A percentile compares a stretch with the other conserved stretches of the same genome.
phyloP scores from a whole-genome alignment of 1,140 invertebrate species.

The Pseudomyrmex flavicornis region DNA sequence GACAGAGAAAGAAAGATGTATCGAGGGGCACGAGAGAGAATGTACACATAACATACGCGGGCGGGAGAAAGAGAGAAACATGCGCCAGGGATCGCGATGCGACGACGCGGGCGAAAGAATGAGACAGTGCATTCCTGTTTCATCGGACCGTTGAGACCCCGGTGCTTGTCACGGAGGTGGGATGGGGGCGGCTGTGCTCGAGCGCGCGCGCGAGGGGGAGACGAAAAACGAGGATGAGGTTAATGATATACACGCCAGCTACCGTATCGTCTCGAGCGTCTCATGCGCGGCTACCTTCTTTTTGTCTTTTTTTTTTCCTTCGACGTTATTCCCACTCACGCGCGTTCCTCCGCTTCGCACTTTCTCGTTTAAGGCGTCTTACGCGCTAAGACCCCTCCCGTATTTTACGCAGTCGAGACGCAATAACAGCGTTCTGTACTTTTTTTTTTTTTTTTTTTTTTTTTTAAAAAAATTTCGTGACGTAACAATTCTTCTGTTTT shows the following conservation, averaged over 20 bases:
- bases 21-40: slow-evolving; percentile 39
- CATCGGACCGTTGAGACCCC: slow-evolving; percentile 70
- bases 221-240: slow-evolving; percentile 83
- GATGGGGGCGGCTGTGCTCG: slow-evolving; percentile 51
- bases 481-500: not conserved
- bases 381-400: not conserved
- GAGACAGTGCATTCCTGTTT: slow-evolving; percentile 74
- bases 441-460: no score
- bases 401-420: slow-evolving; percentile 23
- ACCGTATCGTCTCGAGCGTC: slow-evolving; percentile 79
- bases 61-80: not conserved
- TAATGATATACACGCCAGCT: slow-evolving; percentile 83
- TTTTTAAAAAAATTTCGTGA: not conserved
- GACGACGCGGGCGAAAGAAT: slow-evolving; percentile 60
- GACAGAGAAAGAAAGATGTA: slow-evolving; percentile 52
- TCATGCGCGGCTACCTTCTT: slow-evolving; percentile 68
- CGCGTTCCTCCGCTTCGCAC: not conserved
- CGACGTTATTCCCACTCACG: no score
- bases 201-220: slow-evolving; percentile 61
- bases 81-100: slow-evolving; percentile 22
- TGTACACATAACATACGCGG: not conserved
- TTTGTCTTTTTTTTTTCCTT: slow-evolving; percentile 37
- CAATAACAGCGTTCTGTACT: no score
- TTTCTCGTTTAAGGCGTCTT: slow-evolving; percentile 41
- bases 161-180: slow-evolving; percentile 60